A percentile compares a stretch with the other conserved stretches of the same genome.
Evolutionary conservation across 2,888 invertebrate species (phyloP).

Genomic region (Perithous albicinctus): DNA sequence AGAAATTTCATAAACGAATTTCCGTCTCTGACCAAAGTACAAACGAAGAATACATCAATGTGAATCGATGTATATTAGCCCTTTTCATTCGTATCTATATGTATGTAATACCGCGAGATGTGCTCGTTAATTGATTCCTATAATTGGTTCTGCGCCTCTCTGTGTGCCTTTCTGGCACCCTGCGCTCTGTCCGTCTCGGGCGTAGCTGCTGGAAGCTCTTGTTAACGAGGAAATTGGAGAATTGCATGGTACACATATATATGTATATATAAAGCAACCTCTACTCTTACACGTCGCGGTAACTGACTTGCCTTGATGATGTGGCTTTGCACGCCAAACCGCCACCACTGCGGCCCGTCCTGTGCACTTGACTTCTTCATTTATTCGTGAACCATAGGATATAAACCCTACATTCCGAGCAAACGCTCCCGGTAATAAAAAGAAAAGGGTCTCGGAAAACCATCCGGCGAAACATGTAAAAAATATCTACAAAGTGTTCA

Average conservation of each 20-base stretch:
- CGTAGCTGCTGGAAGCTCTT: slow-evolving; percentile 4
- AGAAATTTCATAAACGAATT: slow-evolving; percentile 9
- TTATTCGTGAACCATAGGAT: slow-evolving; percentile 13
- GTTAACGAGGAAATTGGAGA: slow-evolving; percentile 50
- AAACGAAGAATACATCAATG: background rate
- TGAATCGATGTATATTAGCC: slow-evolving; percentile 18
- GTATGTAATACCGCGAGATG: slow-evolving; percentile 20
- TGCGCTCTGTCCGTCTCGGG: background rate
- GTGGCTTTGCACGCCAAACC: slow-evolving; percentile 41
- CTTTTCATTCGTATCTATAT: slow-evolving; percentile 25
- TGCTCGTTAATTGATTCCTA: slow-evolving; percentile 44
- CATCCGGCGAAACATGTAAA: too few species aligned
- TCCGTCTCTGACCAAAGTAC: too few species aligned
- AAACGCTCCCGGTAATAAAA: background rate
- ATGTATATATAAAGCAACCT: slow-evolving; percentile 12
- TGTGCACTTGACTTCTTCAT: slow-evolving; percentile 30
- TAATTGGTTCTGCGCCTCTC: slow-evolving; percentile 39
- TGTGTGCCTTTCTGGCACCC: background rate
- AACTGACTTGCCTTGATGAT: slow-evolving; percentile 47
- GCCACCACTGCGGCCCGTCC: background rate
- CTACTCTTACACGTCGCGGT: slow-evolving; percentile 15
- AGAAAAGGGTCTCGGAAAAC: too few species aligned
- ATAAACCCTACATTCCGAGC: background rate
- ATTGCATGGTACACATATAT: too few species aligned
- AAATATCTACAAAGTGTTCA: too few species aligned